Evolutionary conservation across 2,113 vertebrate genomes (phyloP), one percentile per base, ranked within the genome.

Genomic region (Brachyistius frenatus): DNA sequence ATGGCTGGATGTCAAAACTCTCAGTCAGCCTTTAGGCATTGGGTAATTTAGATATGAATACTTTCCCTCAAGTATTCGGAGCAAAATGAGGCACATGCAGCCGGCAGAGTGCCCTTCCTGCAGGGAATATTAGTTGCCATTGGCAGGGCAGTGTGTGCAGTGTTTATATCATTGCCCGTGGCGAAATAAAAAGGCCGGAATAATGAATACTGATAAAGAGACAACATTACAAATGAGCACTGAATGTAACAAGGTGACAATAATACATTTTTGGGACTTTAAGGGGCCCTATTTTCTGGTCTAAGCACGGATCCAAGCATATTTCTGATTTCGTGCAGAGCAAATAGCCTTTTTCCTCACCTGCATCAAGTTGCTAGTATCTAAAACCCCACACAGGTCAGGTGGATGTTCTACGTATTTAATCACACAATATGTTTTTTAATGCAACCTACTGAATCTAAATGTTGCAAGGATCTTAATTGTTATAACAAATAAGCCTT

Each of bases 1-100:
- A 67, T 76, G 74, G 79, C 80, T 57, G 32, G 67, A 85, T 70
- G 74, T 88, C 85, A 90, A 88, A 88, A 91, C 83, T 77, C 50
- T 74, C 77, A 77, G 75, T 81, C 75, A 79, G 72, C 60, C 82
- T 73, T 70, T 73, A 86, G 80, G 87, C 77, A 71, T 68, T 32
- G 76, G 68, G 66, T 79, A 76, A 85, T 89, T 85, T 77, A 82
- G 75, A 89, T 84, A 70, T 73, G 80, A 64, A 83, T 72, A 76
- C 49, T 73, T 70, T 73, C 83, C 68, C 63, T 49, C 33, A 80
- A 83, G 81, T 56, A 68, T 81, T 66, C 4, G 8, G 50, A 49
- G 44, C 62, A 78, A 83, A 85, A 76, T 77, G 56, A 75, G 52
- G 33, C 62, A 3, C n/a, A 73, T 57, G 85, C 66, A 67, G 69